Evolutionary conservation across 2,888 invertebrate genomes (phyloP), one percentile per base, ranked within the genome.

Genomic region (Halictus ligatus): DNA sequence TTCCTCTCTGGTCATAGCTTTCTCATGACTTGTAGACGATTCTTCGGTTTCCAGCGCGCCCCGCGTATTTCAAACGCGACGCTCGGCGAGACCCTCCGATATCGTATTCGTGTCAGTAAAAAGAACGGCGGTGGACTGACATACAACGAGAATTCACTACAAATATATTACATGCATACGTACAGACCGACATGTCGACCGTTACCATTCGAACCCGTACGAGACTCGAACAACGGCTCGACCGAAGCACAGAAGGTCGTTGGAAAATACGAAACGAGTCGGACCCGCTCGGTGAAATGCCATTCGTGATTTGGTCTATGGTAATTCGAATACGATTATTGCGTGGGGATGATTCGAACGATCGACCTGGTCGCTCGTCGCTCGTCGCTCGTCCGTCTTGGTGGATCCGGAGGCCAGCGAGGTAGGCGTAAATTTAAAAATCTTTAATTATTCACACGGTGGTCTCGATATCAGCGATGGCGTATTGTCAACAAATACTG

Each of bases 401-500:
- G 25, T 71, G 72, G 54, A 75, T 82, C 46, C 72, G 71, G 86
- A 88, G 88, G 89, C 90, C 90, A 86, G 88, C 90, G 90, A 90
- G 90, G 90, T 90, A 90, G 90, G 90, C 89, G 76, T 84, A 90
- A 76, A 87, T 71, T 43, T 81, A 89, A 90, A 90, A 90, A 89
- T 88, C 89, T 81, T 86, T 82, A 58, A 88, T 88, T 92, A 93
- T 94, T 95, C 93, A 95, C 92, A 95, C 95, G 89, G 94, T 94
- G 85, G 95, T 95, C 93, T 95, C 95, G 90, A 95, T 93, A 92
- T 94, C 93, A 86, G 92, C 92, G 86, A 93, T 94, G 94, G 94
- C 95, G 95, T 95, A 94, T 95, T 96, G 97, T 97, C 97, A 97
- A 97, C 97, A 97, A 95, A 97, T 97, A 95, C 97, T 97, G 94